Conservation (phyloP, 2,797 vertebrate genomes). For the Okamejei kenojei region DNA sequence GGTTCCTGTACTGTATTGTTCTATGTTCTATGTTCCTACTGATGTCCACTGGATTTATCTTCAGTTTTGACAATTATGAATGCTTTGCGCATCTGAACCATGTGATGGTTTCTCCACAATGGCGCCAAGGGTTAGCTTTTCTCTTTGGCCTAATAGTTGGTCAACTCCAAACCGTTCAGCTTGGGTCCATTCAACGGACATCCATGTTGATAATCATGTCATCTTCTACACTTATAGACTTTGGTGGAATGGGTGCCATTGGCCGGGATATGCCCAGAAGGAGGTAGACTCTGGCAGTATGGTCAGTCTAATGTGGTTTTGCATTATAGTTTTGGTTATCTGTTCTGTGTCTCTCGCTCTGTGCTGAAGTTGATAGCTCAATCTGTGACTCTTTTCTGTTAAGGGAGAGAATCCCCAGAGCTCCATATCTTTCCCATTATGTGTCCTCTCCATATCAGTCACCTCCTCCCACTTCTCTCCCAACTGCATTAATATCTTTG, state of each 20-base stretch:
- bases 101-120: not conserved
- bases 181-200: not conserved
- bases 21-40: too few species aligned
- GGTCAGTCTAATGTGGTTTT: not conserved
- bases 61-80: not conserved
- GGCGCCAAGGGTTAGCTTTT: not conserved
- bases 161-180: too few species aligned
- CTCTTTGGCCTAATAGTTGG: not conserved
- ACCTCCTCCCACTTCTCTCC: conserved; percentile 19
- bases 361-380: conserved; percentile 10
- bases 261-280: not conserved
- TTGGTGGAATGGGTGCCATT: not conserved
- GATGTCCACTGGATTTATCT: not conserved
- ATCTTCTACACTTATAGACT: not conserved
- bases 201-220: not conserved
- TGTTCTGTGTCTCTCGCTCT: not conserved
- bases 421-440: not conserved
- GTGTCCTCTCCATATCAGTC: not conserved
- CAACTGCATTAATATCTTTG: not conserved
- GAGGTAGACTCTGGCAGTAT: not conserved
- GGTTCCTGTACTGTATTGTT: too few species aligned
- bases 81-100: not conserved
- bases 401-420: not conserved
- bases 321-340: not conserved
- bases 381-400: not conserved